phyloP scores from a whole-genome alignment of 2,797 vertebrate genomes.

The Malurus leucopterus region DNA sequence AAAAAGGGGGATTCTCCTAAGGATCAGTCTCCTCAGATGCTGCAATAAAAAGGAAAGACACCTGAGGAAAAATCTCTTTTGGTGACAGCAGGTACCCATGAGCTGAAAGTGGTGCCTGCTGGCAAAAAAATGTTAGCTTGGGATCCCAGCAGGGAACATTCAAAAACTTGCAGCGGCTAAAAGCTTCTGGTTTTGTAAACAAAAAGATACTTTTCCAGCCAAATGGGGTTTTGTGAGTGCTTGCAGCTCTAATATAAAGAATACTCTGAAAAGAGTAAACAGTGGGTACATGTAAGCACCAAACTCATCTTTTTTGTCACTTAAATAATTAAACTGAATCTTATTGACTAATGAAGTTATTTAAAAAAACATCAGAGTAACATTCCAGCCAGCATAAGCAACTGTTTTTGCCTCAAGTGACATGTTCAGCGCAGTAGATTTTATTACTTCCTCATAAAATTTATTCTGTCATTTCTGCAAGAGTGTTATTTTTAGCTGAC shows the following conservation, averaged over 20 bases:
- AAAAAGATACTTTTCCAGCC: slow-evolving; percentile 27
- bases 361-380: slow-evolving; percentile 62
- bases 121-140: slow-evolving; percentile 44
- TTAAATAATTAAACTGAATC: slow-evolving; percentile 68
- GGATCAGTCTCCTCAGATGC: neutral
- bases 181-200: slow-evolving; percentile 51
- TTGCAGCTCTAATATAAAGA: slow-evolving; percentile 37
- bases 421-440: slow-evolving; percentile 60
- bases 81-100: slow-evolving; percentile 28
- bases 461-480: slow-evolving; percentile 43
- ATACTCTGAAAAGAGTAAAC: slow-evolving; percentile 54
- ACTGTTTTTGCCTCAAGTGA: slow-evolving; percentile 64
- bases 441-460: slow-evolving; percentile 54
- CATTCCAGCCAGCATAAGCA: slow-evolving; percentile 46
- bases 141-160: slow-evolving; percentile 33
- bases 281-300: slow-evolving; percentile 47
- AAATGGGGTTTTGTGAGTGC: slow-evolving; percentile 43
- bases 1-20: neutral
- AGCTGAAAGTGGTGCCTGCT: slow-evolving; percentile 29
- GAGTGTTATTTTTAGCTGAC: slow-evolving; percentile 51
- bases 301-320: slow-evolving; percentile 44
- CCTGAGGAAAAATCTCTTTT: slow-evolving; percentile 33
- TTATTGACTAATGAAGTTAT: slow-evolving; percentile 67
- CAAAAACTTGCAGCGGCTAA: slow-evolving; percentile 23
- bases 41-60: neutral